Conservation (phyloP, 2,888 invertebrate genomes). For the Oscheius sp. region DNA sequence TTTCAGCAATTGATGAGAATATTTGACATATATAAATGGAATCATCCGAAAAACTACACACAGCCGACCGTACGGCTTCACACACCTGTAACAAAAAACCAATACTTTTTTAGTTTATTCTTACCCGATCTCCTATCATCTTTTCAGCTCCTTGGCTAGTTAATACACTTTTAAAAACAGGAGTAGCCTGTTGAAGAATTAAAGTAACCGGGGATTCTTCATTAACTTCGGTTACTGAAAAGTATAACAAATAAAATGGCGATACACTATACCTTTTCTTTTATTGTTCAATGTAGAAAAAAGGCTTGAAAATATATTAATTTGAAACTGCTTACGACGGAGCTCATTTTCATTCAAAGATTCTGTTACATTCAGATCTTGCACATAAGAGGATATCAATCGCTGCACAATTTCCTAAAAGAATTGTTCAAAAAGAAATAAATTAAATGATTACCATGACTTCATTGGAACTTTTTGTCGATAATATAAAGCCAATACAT, state of each 20-base stretch:
- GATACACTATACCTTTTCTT: conserved; percentile 6
- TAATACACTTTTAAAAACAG: conserved; percentile 43
- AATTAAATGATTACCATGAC: conserved; percentile 43
- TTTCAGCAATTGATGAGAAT: conserved; percentile 46
- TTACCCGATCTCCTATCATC: conserved; percentile 32
- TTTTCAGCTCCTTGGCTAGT: conserved; percentile 15
- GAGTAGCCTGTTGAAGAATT: conserved; percentile 49
- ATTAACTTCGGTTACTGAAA: not conserved
- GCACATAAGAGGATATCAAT: conserved; percentile 34
- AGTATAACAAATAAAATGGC: not conserved
- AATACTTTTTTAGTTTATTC: not conserved
- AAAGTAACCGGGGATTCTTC: conserved; percentile 44
- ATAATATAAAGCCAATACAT: conserved; percentile 57
- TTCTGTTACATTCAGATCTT: conserved; percentile 7
- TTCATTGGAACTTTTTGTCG: conserved; percentile 41
- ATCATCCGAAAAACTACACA: conserved; percentile 19
- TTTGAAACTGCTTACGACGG: conserved; percentile 40
- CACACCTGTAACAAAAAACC: conserved; percentile 36
- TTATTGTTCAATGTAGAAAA: conserved; percentile 42
- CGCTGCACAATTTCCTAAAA: conserved; percentile 36
- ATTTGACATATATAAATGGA: conserved; percentile 37
- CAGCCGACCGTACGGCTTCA: conserved; percentile 42
- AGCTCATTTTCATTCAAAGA: not conserved
- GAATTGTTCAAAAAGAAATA: not conserved
- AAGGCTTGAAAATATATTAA: conserved; percentile 48